Conservation (phyloP, 2,113 vertebrate genomes). For the Apteryx mantelli region DNA sequence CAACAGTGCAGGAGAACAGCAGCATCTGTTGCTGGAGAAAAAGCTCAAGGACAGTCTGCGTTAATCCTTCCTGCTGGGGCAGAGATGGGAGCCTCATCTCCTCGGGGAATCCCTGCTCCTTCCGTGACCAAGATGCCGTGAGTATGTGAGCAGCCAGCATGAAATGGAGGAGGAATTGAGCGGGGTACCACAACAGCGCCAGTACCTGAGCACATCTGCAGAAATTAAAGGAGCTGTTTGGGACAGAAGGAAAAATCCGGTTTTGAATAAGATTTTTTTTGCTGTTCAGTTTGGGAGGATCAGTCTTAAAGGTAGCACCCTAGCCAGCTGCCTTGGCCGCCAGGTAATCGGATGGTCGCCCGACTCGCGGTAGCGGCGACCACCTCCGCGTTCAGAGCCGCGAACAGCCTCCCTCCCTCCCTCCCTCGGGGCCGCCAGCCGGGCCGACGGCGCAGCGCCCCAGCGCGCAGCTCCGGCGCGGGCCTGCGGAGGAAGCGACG, state of each 20-base stretch:
- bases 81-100: fast-evolving
- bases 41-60: neutral
- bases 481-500: neutral
- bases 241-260: neutral
- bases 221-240: neutral
- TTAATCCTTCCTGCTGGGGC: neutral
- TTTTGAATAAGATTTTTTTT: neutral
- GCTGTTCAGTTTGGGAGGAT: neutral
- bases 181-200: fast-evolving
- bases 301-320: neutral
- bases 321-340: neutral
- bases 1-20: neutral
- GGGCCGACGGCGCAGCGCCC: too few relatives aligned
- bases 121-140: neutral
- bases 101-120: neutral
- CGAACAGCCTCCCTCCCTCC: neutral
- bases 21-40: constrained; percentile 36
- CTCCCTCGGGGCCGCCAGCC: fast-evolving
- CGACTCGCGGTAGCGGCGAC: neutral
- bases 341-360: neutral
- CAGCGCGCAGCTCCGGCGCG: neutral
- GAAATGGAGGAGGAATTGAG: neutral
- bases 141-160: fast-evolving
- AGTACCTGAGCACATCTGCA: fast-evolving
- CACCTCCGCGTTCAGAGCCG: fast-evolving